Evolutionary conservation across 2,888 invertebrate genomes (phyloP), one percentile per base, ranked within the genome.

Genomic region (Choristoneura rosaceana): DNA sequence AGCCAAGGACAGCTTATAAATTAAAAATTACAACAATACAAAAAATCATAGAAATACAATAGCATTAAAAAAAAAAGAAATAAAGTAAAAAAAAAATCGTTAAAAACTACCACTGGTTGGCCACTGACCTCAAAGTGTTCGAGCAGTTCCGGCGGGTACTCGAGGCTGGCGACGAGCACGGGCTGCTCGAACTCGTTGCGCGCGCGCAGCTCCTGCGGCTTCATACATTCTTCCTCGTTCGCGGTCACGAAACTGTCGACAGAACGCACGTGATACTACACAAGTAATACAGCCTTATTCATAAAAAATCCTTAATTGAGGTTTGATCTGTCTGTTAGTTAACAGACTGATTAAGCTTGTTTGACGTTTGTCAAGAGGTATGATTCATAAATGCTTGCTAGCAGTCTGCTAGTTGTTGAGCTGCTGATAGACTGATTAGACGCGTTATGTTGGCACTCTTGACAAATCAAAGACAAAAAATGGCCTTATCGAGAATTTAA

Each of bases 141-240:
- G 0, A 71, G 63, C 10, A 86, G 75, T 4, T 82, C 83, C 4
- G 79, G 80, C 50, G 83, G 85, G 59, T 82, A 75, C 38, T 84
- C 77, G 2, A 87, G 64, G 69, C 79, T 81, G 43, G 79, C 41
- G 15, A 93, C 33, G 15, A 74, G 84, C 76, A 91, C 76, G 68
- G 88, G 79, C 77, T 77, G 79, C 52, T 79, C 69, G 81, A 92
- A 90, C 73, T 87, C 84, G 82, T 92, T 93, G 81, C 74, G 82
- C 64, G 83, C 90, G 76, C 74, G 74, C 79, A 91, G 74, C 76
- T 84, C 84, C 33, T 77, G 85, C 79, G 75, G 45, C 34, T 14
- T 25, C 65, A 52, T 14, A 12, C 61, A 58, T 2, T 45, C n/a
- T 4, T 64, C 82, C 64, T 75, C 83, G 14, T 70, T 74, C 45